These are phyloP conservation scores for Sebastes taczanowskii DNA, from an alignment of 2,797 vertebrate genomes.

Conservation along the genomic window DNA sequence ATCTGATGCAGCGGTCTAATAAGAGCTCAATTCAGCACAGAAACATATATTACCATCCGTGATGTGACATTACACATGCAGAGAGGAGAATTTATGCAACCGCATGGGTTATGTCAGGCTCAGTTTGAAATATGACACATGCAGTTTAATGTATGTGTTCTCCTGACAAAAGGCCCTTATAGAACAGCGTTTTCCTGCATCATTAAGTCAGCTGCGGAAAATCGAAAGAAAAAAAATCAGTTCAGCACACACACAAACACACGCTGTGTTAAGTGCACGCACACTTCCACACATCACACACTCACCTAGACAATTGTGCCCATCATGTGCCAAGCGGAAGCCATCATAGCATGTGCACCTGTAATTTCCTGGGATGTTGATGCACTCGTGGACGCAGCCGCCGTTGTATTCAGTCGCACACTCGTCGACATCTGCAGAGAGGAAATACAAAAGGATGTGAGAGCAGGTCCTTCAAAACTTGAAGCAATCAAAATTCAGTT, in stretches of 20 bases:
- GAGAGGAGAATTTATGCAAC: conserved; percentile 47
- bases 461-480: not conserved
- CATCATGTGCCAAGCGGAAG: conserved; percentile 94
- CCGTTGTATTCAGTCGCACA: conserved; percentile 85
- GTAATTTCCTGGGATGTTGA: conserved; percentile 96
- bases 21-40: conserved; percentile 28
- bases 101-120: conserved; percentile 39
- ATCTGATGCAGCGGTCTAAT: conserved; percentile 42
- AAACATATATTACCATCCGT: conserved; percentile 54
- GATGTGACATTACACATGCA: conserved; percentile 46
- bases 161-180: conserved; percentile 31
- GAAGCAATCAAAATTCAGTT: not conserved
- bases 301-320: conserved; percentile 99
- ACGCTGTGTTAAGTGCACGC: not conserved
- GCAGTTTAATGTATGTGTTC: conserved; percentile 24
- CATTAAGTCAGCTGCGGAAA: conserved; percentile 18
- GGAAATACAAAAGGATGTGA: not conserved
- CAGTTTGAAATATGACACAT: conserved; percentile 36
- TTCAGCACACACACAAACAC: not conserved
- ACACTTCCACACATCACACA: conserved; percentile 16
- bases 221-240: not conserved
- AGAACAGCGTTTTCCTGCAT: not conserved
- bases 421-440: conserved; percentile 75
- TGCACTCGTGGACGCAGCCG: conserved; percentile 94
- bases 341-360: conserved; percentile 97